Evolutionary conservation across 1,140 invertebrate genomes (phyloP).

Genomic region (Ephestia elutella): DNA sequence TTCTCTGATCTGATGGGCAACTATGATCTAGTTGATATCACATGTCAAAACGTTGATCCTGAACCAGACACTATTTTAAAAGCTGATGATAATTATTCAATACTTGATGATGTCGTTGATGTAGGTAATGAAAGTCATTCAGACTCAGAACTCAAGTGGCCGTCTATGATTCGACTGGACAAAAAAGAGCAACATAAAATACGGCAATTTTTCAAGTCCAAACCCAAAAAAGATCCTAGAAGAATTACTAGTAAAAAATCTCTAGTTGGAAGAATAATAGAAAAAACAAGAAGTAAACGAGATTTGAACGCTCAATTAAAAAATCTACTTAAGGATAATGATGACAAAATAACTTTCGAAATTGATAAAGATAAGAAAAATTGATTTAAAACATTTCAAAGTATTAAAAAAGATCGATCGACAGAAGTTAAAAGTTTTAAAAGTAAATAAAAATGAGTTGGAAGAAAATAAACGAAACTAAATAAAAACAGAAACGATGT

Average conservation of each 20-base stretch:
- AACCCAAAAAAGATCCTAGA: constrained; percentile 16
- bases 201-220: constrained; percentile 30
- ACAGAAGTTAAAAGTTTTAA: no score
- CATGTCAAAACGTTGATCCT: constrained; percentile 15
- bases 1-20: constrained; percentile 46
- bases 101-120: constrained; percentile 12
- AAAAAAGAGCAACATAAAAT: constrained; percentile 28
- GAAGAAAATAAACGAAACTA: not conserved
- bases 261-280: not conserved
- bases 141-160: constrained; percentile 37
- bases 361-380: constrained; percentile 10
- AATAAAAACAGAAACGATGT: not conserved
- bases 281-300: not conserved
- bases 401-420: no score
- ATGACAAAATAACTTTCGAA: constrained; percentile 1
- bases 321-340: not conserved
- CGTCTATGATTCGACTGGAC: constrained; percentile 28
- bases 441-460: not conserved
- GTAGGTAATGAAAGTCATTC: not conserved
- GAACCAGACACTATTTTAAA: constrained; percentile 15
- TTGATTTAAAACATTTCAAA: no score
- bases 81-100: not conserved
- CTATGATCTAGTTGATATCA: constrained; percentile 39
- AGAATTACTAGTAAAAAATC: not conserved
- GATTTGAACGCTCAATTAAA: not conserved